Conservation (phyloP, 2,113 vertebrate genomes). For the Pipra filicauda region DNA sequence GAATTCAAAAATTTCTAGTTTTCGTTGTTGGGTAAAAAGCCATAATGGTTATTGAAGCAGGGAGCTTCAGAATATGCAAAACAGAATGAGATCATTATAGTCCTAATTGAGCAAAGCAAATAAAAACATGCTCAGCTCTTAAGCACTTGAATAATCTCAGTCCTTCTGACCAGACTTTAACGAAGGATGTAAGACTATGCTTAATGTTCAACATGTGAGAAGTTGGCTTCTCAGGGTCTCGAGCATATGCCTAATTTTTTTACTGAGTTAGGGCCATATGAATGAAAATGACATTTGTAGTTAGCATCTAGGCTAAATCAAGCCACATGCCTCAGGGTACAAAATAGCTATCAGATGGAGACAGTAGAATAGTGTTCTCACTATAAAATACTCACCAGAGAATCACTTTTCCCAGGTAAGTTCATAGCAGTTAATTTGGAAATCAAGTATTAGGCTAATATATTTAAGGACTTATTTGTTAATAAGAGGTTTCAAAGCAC, state of each 20-base stretch:
- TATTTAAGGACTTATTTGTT: neutral
- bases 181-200: neutral
- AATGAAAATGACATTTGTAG: slow-evolving; percentile 54
- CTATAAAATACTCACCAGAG: neutral
- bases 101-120: slow-evolving; percentile 55
- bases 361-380: neutral
- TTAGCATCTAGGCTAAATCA: slow-evolving; percentile 42
- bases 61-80: neutral
- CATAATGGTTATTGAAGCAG: neutral
- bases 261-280: neutral
- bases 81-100: slow-evolving; percentile 28
- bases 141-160: neutral
- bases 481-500: neutral
- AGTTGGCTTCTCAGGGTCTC: slow-evolving; percentile 8
- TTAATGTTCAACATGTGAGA: slow-evolving; percentile 27
- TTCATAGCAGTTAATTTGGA: neutral
- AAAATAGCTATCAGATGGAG: slow-evolving; percentile 30
- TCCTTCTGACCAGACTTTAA: slow-evolving; percentile 24
- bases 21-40: neutral
- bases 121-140: slow-evolving; percentile 33
- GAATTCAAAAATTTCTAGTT: neutral
- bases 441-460: neutral
- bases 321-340: slow-evolving; percentile 27
- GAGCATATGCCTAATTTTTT: slow-evolving; percentile 40
- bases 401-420: neutral